Base-by-base conservation (phyloP, 2,113 vertebrate species). In the Desmodus rotundus region DNA sequence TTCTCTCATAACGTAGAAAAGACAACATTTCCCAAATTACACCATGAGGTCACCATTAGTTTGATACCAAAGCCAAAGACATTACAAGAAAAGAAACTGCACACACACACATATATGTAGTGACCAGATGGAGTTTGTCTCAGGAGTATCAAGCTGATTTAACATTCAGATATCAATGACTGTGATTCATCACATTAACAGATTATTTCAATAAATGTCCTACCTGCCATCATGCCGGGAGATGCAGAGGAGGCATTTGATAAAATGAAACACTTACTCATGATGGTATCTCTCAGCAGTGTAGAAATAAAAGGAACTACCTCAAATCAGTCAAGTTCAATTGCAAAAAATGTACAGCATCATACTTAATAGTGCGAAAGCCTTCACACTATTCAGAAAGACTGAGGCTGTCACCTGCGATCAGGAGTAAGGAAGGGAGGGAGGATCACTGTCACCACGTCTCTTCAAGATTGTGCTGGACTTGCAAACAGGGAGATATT, bases 391-490 rank as follows among this genome's bases (percentile, higher is more conserved):
- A n/a, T n/a, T n/a, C n/a, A n/a, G 38, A 68, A 38, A 4, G 8
- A 36, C 50, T 26, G n/a, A 43, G 19, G 7, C 43, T 33, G 1
- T 65, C 24, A 2, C 13, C 47, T 20, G 0, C 0, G 3, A 2
- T 17, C 33, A 2, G 28, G 72, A 73, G 5, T 14, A 3, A 65
- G 15, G 7, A 3, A 65, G 15, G 7, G 1, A 2, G 43, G 63
- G n/a, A 7, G 4, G 28, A 5, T 22, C 38, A 5, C 41, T 19
- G 9, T 36, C 5, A 24, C 3, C 14, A 7, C 17, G 6, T 58
- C n/a, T n/a, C 52, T 33, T 50, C 43, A 15, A 5, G 41, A 3
- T 16, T 13, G 24, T n/a, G 0, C 28, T 2, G 2, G n/a, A n/a
- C n/a, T n/a, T n/a, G n/a, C n/a, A n/a, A n/a, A n/a, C n/a, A n/a